phyloP scores from a whole-genome alignment of 2,113 vertebrate genomes.

The Crotalus horridus region DNA sequence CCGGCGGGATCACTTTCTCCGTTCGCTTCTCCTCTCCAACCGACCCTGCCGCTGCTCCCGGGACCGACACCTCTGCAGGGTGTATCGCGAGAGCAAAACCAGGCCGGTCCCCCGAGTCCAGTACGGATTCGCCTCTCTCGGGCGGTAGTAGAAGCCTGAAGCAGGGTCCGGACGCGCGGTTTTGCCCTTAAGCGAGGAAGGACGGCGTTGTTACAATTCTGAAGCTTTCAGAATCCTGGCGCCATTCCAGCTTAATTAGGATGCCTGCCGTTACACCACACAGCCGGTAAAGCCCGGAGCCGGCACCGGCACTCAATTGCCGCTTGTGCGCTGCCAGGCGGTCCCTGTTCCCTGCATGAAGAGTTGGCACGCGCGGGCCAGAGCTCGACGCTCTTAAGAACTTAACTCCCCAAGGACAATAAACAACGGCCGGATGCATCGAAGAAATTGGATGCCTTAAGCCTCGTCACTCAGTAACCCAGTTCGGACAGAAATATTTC shows the following conservation, averaged over 20 bases:
- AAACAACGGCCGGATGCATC: not conserved
- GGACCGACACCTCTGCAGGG: not conserved
- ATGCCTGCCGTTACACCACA: not conserved
- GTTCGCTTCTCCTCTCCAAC: not conserved
- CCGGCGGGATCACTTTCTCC: constrained; percentile 12
- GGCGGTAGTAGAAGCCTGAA: not conserved
- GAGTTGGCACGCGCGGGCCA: not conserved
- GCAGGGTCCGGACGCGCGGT: not conserved
- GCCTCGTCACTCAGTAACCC: not conserved
- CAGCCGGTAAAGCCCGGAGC: not conserved
- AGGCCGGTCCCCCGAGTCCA: not conserved
- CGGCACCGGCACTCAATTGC: not conserved
- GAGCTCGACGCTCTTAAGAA: not conserved
- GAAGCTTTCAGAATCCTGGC: not conserved
- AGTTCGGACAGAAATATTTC: not conserved
- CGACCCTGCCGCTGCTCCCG: not conserved
- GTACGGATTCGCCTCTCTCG: not conserved
- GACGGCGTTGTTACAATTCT: not conserved
- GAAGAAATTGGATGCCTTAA: not conserved
- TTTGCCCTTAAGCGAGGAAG: too few species aligned
- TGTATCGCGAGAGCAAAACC: constrained; percentile 13
- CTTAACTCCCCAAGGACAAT: not conserved
- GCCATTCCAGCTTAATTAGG: not conserved
- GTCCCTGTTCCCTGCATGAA: not conserved
- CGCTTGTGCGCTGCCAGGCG: not conserved